Evolutionary conservation across 2,888 invertebrate species (phyloP).

Genomic region (Brachyptera risi): DNA sequence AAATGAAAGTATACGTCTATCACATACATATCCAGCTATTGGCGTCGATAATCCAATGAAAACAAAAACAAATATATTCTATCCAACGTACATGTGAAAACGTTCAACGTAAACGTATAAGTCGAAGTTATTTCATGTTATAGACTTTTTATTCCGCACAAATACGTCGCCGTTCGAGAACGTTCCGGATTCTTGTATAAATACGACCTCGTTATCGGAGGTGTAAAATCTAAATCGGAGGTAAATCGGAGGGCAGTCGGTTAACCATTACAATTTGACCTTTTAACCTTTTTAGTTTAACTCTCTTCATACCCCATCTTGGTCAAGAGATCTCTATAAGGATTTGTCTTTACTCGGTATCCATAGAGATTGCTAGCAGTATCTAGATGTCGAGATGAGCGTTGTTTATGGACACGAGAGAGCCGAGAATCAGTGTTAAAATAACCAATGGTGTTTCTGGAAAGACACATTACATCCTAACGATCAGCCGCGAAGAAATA

Average conservation of each 20-base stretch:
- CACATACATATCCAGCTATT: too few relatives aligned
- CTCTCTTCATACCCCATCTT: slow-evolving; percentile 21
- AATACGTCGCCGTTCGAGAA: too few relatives aligned
- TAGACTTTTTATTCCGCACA: too few relatives aligned
- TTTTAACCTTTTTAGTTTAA: slow-evolving; percentile 23
- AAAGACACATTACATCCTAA: slow-evolving; percentile 1
- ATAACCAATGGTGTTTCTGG: slow-evolving; percentile 6
- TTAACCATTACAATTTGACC: slow-evolving; percentile 27
- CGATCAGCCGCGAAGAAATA: background rate
- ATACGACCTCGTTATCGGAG: slow-evolving; percentile 6
- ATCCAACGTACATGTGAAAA: too few relatives aligned
- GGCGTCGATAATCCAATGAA: too few relatives aligned
- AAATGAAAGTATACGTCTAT: too few relatives aligned
- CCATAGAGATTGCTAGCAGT: slow-evolving; percentile 10
- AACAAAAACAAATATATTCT: too few relatives aligned
- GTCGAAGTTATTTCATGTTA: too few relatives aligned
- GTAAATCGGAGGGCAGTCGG: slow-evolving; percentile 30
- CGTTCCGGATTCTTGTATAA: too few relatives aligned
- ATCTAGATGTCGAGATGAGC: background rate
- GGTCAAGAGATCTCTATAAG: slow-evolving; percentile 19
- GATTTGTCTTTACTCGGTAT: slow-evolving; percentile 21
- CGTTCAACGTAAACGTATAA: too few relatives aligned
- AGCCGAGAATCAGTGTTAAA: slow-evolving; percentile 13
- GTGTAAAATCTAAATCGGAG: slow-evolving; percentile 24
- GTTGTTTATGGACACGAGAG: slow-evolving; percentile 19